Evolutionary conservation across 2,888 invertebrate genomes (phyloP).

Genomic region (Melolontha melolontha): DNA sequence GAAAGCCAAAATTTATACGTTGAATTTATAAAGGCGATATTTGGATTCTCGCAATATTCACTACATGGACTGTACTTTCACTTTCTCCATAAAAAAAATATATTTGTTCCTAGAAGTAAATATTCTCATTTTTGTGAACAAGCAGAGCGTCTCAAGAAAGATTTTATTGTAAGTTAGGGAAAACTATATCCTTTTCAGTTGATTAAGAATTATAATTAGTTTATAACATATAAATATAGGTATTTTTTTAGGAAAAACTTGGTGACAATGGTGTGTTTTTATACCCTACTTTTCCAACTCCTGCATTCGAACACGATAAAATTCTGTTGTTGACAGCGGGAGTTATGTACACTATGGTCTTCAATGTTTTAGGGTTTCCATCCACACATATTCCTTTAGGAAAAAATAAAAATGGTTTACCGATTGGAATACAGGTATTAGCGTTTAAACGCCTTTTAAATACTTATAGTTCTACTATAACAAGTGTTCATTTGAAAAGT

Average conservation of each 20-base stretch:
- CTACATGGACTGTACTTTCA: conserved; percentile 42
- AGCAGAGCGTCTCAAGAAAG: conserved; percentile 29
- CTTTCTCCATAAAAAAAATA: conserved; percentile 23
- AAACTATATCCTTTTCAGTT: background rate
- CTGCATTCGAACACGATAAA: conserved; percentile 76
- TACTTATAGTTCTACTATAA: too few relatives aligned
- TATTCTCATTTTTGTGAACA: conserved; percentile 33
- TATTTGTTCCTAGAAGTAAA: conserved; percentile 38
- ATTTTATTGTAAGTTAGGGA: conserved; percentile 41
- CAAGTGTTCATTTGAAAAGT: too few relatives aligned
- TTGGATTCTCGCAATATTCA: conserved; percentile 44
- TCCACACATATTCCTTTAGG: conserved; percentile 82
- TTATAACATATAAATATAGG: background rate
- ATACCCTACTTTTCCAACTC: conserved; percentile 75
- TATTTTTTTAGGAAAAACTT: conserved; percentile 68
- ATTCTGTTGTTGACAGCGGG: conserved; percentile 71
- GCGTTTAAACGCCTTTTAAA: too few relatives aligned
- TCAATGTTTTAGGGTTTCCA: conserved; percentile 81
- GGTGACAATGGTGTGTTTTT: conserved; percentile 79
- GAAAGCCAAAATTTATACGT: conserved; percentile 36
- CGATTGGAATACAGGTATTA: conserved; percentile 80
- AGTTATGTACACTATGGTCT: conserved; percentile 74
- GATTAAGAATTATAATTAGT: too few relatives aligned
- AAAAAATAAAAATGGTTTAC: conserved; percentile 71
- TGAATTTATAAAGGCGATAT: conserved; percentile 45